These are phyloP conservation scores for Geopemphigus sp. DNA, from an alignment of 1,140 invertebrate genomes.

Conservation along the genomic window DNA sequence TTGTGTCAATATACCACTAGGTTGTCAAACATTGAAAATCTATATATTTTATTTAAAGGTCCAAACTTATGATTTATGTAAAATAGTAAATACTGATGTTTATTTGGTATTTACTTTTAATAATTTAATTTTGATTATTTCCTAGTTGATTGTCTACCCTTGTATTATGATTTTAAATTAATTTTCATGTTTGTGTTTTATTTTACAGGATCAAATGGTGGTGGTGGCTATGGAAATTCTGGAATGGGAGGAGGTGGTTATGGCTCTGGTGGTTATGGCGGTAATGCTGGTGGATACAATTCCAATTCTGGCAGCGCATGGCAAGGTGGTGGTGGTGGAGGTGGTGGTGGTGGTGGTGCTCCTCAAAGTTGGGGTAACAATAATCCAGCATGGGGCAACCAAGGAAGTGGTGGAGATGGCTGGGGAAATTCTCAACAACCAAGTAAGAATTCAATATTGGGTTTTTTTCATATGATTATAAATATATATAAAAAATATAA, in stretches of 20 bases:
- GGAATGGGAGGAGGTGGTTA: conserved; percentile 53
- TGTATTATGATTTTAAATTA: no score
- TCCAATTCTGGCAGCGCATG: conserved; percentile 33
- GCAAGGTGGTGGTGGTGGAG: conserved; percentile 44
- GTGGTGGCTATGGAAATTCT: conserved; percentile 50
- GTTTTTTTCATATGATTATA: not conserved
- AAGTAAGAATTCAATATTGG: not conserved
- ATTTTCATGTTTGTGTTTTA: not conserved
- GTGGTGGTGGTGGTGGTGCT: conserved; percentile 39
- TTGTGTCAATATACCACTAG: no score
- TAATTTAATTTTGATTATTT: no score
- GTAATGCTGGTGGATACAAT: conserved; percentile 35
- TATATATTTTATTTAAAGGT: no score
- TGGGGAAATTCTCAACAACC: conserved; percentile 42
- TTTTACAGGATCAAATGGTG: conserved; percentile 37
- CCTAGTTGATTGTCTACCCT: no score
- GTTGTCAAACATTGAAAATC: no score
- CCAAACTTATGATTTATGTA: no score
- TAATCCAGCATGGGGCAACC: conserved; percentile 35
- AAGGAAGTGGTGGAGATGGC: conserved; percentile 29
- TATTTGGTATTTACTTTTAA: no score
- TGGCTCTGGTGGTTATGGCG: conserved; percentile 51
- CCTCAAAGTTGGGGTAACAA: conserved; percentile 37
- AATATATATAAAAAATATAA: no score
- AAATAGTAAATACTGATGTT: no score